phyloP scores from a whole-genome alignment of 1,140 invertebrate genomes.

The Bombus superbus region DNA sequence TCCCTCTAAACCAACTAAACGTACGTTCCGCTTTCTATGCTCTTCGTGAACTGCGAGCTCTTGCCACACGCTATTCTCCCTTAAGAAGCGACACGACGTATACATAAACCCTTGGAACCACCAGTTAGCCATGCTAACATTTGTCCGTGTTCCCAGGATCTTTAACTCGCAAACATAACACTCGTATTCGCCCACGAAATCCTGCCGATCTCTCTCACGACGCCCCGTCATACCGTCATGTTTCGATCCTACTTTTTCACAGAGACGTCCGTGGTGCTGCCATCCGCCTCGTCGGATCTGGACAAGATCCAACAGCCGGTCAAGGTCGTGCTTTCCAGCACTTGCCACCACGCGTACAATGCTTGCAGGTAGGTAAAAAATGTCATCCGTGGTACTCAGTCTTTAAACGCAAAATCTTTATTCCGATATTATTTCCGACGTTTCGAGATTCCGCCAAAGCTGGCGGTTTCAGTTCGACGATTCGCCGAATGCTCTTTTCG shows the following conservation, averaged over 20 bases:
- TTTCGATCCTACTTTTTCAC: not conserved
- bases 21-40: not conserved
- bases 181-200: not conserved
- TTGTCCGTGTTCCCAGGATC: not conserved
- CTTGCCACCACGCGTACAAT: conserved; percentile 80
- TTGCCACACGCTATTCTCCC: not conserved
- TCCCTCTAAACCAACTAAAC: conserved; percentile 3
- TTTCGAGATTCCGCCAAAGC: too few relatives aligned
- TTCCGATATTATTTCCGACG: too few relatives aligned
- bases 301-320: conserved; percentile 76
- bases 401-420: too few relatives aligned
- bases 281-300: conserved; percentile 67
- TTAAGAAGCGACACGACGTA: not conserved
- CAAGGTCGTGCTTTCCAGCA: conserved; percentile 78
- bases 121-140: not conserved
- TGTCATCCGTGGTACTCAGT: too few relatives aligned
- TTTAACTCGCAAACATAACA: not conserved
- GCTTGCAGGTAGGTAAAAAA: conserved; percentile 79
- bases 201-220: not conserved
- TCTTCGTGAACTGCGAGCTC: not conserved
- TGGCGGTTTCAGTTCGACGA: too few relatives aligned
- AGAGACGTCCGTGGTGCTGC: conserved; percentile 35
- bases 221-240: not conserved
- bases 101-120: not conserved
- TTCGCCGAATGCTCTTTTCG: too few relatives aligned